Base-by-base conservation (phyloP, 2,797 vertebrate species). In the Allobates femoralis region DNA sequence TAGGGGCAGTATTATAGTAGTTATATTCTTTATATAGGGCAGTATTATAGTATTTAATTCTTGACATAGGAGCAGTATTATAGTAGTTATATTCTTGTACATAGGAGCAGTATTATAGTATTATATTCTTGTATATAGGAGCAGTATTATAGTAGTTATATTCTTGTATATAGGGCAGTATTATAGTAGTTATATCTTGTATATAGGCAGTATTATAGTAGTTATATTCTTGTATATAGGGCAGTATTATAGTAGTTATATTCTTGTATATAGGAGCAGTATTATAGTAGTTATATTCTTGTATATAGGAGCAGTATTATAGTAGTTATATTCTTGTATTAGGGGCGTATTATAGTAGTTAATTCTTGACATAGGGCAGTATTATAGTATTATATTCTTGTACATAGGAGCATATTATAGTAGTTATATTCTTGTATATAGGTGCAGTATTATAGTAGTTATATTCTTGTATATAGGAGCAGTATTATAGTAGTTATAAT, bases 111-210 rank as follows among this genome's bases (percentile, higher is more conserved):
- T 53, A 7, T 53, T 53, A n/a, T n/a, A n/a, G n/a, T n/a, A n/a
- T n/a, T n/a, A n/a, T n/a, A n/a, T n/a, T n/a, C n/a, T n/a, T n/a
- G n/a, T n/a, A n/a, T n/a, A n/a, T n/a, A n/a, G n/a, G n/a, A 53
- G 56, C 58, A 62, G 58, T 62, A 62, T 62, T 62, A 62, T 62
- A 62, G 58, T 62, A 62, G 58, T 62, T 62, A 62, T 62, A 62
- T 62, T 62, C 58, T 26, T 62, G 58, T 62, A 62, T 18, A 62
- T n/a, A n/a, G n/a, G n/a, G 50, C 50, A 51, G 50, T 51, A 51
- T 51, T 51, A 51, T 51, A 51, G 50, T 51, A 51, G 50, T 51
- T 51, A 46, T 46, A 55, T 55, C 53, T 46, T 46, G 46, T 46
- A 46, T 46, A 46, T 46, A 46, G 46, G 46, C 46, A 46, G 46